Base-by-base conservation (phyloP, 2,888 invertebrate species). In the Drosophila neutralis region DNA sequence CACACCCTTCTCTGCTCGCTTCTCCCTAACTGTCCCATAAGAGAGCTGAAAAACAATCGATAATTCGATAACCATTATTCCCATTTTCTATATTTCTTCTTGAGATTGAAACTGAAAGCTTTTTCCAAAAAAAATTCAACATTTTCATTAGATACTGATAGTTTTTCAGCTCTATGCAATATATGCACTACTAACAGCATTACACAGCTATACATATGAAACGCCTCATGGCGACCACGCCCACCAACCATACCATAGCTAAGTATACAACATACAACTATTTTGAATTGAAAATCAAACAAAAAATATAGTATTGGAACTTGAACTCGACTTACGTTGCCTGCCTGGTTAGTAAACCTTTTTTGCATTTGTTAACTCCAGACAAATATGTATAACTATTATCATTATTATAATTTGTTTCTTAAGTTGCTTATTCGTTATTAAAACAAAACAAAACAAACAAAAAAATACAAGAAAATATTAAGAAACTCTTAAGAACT, bases 291-390 rank as follows among this genome's bases (percentile, higher is more conserved):
- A 59, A 73, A 64, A 65, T 42, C 15, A 21, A 59, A 71, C 59
- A 68, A 67, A 68, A 68, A 72, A 62, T 13, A 24, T 27, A 38
- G 45, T 76, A 84, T 89, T 89, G 81, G 80, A 85, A 80, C 69
- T 85, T 87, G 76, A 82, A 81, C 78, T 89, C 81, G 74, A 75
- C 73, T 68, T 61, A 51, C 49, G 53, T 73, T 76, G 73, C 70
- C 76, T 70, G 73, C 69, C 88, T 72, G 85, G 90, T 85, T 85
- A 88, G 85, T 85, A 88, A 86, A 85, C 33, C 53, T 33, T 48
- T 65, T 76, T 70, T 36, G n/a, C 56, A 51, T 59, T 60, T 71
- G 40, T 62, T 56, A 64, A 29, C 59, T 80, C 62, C 70, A 76
- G 56, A 59, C 29, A 53, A 52, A 66, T 63, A 72, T 51, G 56